Base-by-base conservation (phyloP, 2,888 invertebrate genomes). In the Chirona hameri region DNA sequence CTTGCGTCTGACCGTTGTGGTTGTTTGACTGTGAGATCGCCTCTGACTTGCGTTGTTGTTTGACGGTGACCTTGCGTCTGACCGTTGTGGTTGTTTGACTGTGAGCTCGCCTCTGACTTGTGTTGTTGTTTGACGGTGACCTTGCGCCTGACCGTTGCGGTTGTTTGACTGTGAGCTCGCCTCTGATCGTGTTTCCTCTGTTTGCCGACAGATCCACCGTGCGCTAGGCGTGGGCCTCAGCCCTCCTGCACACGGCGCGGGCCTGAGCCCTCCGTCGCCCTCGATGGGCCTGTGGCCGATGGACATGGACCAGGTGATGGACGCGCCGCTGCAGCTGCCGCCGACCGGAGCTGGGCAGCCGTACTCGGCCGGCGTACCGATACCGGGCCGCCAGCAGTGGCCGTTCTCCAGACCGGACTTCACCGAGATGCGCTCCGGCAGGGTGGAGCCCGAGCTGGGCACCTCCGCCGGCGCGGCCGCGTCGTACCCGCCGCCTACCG, bases 361-460 rank as follows among this genome's bases (percentile, higher is more conserved):
- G 12, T 79, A 27, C 79, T 46, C 79, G 46, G 79, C 52, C 79
- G 52, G 79, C 79, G 79, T 79, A 52, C 79, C 79, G 79, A 79
- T 79, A n/a, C 79, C 79, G 18, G 79, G 79, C 52, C 79, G 79
- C 21, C 27, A 18, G 27, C 79, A 79, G 79, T 79, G 79, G 79
- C 76, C 18, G 24, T 76, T 39, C 76, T 52, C 79, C 14, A 14
- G 48, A 27, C 48, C 79, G 15, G 79, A 79, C 48, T 79, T 79
- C 79, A 79, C 79, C 46, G 48, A 79, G 79, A n/a, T 48, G 79
- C 79, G 79, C 18, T 48, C 18, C 79, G 52, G 18, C 21, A 48
- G 48, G 14, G 46, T 12, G 46, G 79, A 52, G n/a, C 27, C 52
- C 27, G 79, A 79, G 79, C 79, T 52, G 79, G 52, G 24, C n/a